Base-by-base conservation (phyloP, 2,888 invertebrate genomes). In the Dione vanillae region DNA sequence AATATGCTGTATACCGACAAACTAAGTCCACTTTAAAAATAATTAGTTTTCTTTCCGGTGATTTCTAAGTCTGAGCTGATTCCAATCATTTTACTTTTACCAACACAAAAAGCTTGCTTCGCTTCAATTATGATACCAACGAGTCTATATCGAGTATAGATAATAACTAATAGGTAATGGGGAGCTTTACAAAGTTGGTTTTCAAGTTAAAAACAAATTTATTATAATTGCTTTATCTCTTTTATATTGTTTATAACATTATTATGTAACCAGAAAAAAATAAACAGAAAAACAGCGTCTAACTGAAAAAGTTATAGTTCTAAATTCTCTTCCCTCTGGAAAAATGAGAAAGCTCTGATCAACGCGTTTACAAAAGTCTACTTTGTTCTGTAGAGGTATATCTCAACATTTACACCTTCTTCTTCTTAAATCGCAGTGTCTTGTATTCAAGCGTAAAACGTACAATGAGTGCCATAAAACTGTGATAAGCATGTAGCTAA, bases 11-110 rank as follows among this genome's bases (percentile, higher is more conserved):
- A 40, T 45, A 70, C 51, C 45, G 43, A 65, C 59, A 19, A 45
- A 65, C 51, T 45, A 27, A 52, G 52, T 66, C 66, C 59, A 52
- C 61, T 43, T 58, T 61, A 61, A 37, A 45, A 27, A 59, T 65
- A 35, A 69, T 70, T 72, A 62, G 56, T 69, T 69, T 72, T 69
- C 69, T 72, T 69, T 72, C 72, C 72, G 66, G 66, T 62, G 54
- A 69, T 69, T 62, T 69, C 54, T 40, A 65, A 62, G 61, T 68
- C 65, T 54, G 68, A 58, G 49, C 67, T 52, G 37, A 59, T 16
- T 69, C 51, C 59, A 61, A 65, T 59, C 40, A 61, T 27, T 64
- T 69, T 49, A 70, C 66, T 69, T 66, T 69, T 72, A 72, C 72
- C 69, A 64, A 49, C 56, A 72, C 59, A 58, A 67, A 71, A 67